Percentiles rank a stretch among this genome's conserved stretches.
Conservation (phyloP, 2,888 invertebrate species). For the Camptogramma bilineatum region DNA sequence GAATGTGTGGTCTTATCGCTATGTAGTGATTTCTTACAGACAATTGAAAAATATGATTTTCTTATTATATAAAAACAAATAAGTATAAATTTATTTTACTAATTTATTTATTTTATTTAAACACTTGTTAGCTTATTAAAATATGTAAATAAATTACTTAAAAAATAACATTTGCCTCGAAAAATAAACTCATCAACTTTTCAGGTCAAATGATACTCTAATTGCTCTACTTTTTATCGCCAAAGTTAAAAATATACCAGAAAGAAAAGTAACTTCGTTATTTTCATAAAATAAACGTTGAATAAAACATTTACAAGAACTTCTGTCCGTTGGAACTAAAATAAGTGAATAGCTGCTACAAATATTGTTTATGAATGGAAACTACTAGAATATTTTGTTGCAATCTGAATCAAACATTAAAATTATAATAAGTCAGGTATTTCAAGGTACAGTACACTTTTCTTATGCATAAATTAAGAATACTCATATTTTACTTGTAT, state of each 20-base stretch:
- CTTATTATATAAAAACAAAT: too few relatives aligned
- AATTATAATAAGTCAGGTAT: too few relatives aligned
- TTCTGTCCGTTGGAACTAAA: conserved; percentile 5
- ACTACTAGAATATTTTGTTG: neutral
- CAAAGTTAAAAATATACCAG: neutral
- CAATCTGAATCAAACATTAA: neutral
- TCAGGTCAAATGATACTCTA: conserved; percentile 8
- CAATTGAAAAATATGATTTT: too few relatives aligned
- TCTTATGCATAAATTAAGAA: too few relatives aligned
- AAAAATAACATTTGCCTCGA: neutral
- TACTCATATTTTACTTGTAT: too few relatives aligned
- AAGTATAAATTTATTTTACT: too few relatives aligned
- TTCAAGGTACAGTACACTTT: too few relatives aligned
- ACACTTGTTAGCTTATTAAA: too few relatives aligned
- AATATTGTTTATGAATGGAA: neutral
- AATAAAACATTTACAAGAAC: conserved; percentile 1
- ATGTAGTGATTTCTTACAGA: too few relatives aligned
- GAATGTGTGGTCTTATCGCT: too few relatives aligned
- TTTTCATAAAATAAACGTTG: conserved; percentile 1
- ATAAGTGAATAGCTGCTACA: neutral
- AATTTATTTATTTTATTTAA: too few relatives aligned
- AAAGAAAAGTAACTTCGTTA: conserved; percentile 3
- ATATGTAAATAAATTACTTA: too few relatives aligned
- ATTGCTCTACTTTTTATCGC: conserved; percentile 18
- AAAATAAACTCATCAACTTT: neutral